Percentiles rank a stretch among this genome's conserved stretches.
phyloP scores from a whole-genome alignment of 2,888 invertebrate genomes.

The Sesamia inferens region DNA sequence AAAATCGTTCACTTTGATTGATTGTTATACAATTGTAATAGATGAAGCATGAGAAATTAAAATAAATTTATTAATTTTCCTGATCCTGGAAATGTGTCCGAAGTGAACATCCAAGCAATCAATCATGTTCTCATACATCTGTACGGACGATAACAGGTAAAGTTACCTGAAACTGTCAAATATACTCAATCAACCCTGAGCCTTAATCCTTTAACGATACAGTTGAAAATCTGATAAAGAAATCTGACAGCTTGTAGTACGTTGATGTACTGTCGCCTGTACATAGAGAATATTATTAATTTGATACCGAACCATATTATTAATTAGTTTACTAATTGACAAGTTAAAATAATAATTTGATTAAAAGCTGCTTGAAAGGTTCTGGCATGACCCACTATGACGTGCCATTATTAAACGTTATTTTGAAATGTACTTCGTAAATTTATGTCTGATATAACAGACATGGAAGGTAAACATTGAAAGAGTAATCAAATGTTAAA shows the following conservation, averaged over 20 bases:
- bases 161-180: too few species aligned
- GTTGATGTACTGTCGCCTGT: neutral
- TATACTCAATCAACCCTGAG: too few species aligned
- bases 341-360: conserved; percentile 16
- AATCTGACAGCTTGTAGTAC: too few species aligned
- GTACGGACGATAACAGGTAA: too few species aligned
- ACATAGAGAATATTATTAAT: conserved; percentile 7
- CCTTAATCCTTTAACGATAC: too few species aligned
- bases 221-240: too few species aligned
- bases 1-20: neutral
- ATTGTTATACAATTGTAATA: neutral
- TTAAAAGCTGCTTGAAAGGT: conserved; percentile 32
- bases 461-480: neutral
- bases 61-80: neutral
- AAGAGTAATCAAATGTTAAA: conserved; percentile 3
- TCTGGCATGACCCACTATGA: conserved; percentile 28
- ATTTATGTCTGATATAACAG: conserved; percentile 10
- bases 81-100: neutral
- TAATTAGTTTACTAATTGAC: conserved; percentile 37
- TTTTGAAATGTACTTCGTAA: conserved; percentile 11
- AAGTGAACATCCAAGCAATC: neutral
- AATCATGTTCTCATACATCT: neutral
- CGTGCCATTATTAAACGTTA: conserved; percentile 22
- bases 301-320: neutral
- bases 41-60: too few species aligned